Conservation (phyloP, 2,113 vertebrate species). For the Leptocoma aspasia region DNA sequence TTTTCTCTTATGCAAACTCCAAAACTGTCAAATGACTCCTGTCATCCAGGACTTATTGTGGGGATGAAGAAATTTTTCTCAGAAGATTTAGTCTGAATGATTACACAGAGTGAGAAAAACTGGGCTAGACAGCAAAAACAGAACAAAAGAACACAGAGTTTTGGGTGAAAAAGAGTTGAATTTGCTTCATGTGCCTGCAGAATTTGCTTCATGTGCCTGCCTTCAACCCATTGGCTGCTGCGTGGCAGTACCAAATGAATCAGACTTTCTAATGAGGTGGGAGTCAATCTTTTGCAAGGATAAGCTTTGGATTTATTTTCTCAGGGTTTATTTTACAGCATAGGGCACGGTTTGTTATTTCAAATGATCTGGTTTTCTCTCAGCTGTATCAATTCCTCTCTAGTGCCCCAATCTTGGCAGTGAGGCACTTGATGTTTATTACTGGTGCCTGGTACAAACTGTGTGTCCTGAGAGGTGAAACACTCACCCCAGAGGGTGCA, state of each 20-base stretch:
- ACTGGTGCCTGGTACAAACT: neutral
- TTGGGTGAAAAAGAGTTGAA: neutral
- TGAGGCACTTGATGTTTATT: neutral
- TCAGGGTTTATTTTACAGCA: neutral
- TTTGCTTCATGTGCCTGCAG: neutral
- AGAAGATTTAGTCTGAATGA: neutral
- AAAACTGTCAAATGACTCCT: neutral
- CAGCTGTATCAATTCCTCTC: neutral
- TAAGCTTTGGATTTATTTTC: neutral
- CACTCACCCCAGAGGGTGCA: neutral
- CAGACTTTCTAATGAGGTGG: neutral
- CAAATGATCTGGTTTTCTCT: neutral
- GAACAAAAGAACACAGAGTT: neutral
- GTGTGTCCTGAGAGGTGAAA: neutral
- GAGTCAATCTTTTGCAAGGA: neutral
- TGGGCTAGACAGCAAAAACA: neutral
- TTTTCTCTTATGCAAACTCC: neutral
- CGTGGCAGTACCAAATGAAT: neutral
- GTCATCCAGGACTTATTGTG: neutral
- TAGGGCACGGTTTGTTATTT: neutral
- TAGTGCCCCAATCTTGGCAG: neutral
- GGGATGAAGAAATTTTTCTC: neutral
- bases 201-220: neutral
- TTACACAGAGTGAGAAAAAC: neutral
- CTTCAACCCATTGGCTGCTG: neutral